Conservation (phyloP, 1,140 invertebrate species). For the Myzus persicae region DNA sequence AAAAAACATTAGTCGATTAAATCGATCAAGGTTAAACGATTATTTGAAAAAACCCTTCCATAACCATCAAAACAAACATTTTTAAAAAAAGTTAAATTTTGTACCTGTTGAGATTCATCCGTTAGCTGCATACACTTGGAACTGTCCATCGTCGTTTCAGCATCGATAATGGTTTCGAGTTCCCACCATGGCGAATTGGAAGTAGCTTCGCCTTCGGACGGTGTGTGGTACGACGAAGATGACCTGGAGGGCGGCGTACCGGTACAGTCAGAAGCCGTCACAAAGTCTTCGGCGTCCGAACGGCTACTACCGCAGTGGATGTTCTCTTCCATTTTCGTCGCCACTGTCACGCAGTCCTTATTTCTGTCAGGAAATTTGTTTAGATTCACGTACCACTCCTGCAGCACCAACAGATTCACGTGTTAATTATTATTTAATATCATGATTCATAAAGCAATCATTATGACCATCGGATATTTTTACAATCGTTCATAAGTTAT, state of each 20-base stretch:
- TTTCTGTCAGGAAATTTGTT: background rate
- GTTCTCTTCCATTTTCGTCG: constrained; percentile 7
- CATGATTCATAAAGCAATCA: no score
- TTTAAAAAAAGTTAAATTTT: background rate
- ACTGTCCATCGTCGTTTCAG: constrained; percentile 22
- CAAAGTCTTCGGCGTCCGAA: constrained; percentile 69
- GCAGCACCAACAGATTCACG: background rate
- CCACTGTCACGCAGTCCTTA: background rate
- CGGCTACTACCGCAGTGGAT: constrained; percentile 34
- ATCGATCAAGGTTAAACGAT: background rate
- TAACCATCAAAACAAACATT: background rate
- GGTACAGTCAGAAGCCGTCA: constrained; percentile 75
- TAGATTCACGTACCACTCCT: constrained; percentile 52
- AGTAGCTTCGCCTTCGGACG: constrained; percentile 71
- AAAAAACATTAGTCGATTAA: background rate
- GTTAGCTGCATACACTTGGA: constrained; percentile 23
- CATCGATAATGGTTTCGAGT: constrained; percentile 61
- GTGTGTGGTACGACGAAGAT: constrained; percentile 72
- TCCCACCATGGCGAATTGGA: constrained; percentile 67
- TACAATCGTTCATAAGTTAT: background rate
- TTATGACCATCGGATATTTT: no score
- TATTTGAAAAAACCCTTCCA: background rate
- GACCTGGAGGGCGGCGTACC: constrained; percentile 71
- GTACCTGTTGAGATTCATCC: constrained; percentile 51
- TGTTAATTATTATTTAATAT: background rate